Evolutionary conservation across 2,888 invertebrate genomes (phyloP).

Genomic region (Rhingia campestris): DNA sequence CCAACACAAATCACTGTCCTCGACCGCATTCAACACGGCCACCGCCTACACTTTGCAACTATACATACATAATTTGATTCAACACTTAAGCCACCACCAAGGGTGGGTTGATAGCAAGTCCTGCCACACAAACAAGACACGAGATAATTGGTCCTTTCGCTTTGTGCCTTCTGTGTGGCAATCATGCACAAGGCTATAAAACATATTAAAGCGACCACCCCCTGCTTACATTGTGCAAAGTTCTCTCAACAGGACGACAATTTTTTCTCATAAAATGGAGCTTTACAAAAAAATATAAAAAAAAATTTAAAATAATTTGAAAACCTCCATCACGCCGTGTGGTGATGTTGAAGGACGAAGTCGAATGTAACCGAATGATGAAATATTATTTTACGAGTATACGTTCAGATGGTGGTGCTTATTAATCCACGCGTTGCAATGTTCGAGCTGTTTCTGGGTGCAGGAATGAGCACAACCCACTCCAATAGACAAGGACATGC

Average conservation of each 20-base stretch:
- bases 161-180: constrained; percentile 10
- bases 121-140: constrained; percentile 19
- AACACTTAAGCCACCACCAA: constrained; percentile 33
- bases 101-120: background rate
- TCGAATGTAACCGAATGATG: constrained; percentile 7
- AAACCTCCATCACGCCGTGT: background rate
- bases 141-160: constrained; percentile 29
- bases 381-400: constrained; percentile 8
- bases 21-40: constrained; percentile 39
- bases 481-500: constrained; percentile 8
- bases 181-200: constrained; percentile 8
- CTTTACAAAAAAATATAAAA: background rate
- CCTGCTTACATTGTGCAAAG: no score
- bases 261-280: background rate
- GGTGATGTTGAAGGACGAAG: constrained; percentile 6
- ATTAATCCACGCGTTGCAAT: constrained; percentile 27
- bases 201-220: background rate
- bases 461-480: constrained; percentile 13
- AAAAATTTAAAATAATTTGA: background rate
- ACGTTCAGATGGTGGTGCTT: constrained; percentile 6
- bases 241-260: background rate
- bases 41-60: constrained; percentile 1
- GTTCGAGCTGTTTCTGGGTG: background rate
- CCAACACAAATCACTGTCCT: constrained; percentile 27
- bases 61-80: constrained; percentile 31